phyloP scores from a whole-genome alignment of 2,797 vertebrate species.

The Leptodactylus fallax region DNA sequence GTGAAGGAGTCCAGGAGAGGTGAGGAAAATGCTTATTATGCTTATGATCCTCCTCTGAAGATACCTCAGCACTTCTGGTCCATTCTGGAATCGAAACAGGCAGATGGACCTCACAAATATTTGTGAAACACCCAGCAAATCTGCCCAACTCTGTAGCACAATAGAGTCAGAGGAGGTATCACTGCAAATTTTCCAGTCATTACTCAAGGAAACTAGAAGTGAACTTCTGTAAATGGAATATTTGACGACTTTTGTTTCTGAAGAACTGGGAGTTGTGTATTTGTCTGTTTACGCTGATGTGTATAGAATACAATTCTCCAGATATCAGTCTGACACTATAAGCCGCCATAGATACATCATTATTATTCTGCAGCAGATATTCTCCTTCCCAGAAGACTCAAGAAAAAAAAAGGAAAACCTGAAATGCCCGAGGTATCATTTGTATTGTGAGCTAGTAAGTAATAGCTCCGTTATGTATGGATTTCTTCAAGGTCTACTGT shows the following conservation, averaged over 20 bases:
- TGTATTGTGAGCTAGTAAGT: neutral
- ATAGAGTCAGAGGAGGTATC: no score
- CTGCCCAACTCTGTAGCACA: no score
- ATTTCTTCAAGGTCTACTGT: neutral
- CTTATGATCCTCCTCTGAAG: no score
- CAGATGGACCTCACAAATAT: no score
- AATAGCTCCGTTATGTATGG: neutral
- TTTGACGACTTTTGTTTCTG: neutral
- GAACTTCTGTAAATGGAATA: no score
- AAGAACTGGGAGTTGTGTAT: neutral
- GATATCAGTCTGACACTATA: neutral
- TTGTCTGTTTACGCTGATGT: neutral
- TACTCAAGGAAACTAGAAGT: no score
- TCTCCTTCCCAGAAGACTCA: neutral
- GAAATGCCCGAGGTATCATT: neutral
- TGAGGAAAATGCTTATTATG: no score
- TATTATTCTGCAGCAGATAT: constrained; percentile 8
- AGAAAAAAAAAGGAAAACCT: neutral
- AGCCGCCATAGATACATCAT: neutral
- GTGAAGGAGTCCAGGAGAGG: no score
- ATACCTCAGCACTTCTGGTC: no score
- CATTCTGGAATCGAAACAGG: no score
- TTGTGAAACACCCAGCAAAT: no score
- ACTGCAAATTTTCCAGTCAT: no score
- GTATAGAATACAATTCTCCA: neutral